A percentile compares a stretch with the other conserved stretches of the same genome.
Evolutionary conservation across 2,113 vertebrate genomes (phyloP).

Genomic region (Anarhynchus alexandrinus): DNA sequence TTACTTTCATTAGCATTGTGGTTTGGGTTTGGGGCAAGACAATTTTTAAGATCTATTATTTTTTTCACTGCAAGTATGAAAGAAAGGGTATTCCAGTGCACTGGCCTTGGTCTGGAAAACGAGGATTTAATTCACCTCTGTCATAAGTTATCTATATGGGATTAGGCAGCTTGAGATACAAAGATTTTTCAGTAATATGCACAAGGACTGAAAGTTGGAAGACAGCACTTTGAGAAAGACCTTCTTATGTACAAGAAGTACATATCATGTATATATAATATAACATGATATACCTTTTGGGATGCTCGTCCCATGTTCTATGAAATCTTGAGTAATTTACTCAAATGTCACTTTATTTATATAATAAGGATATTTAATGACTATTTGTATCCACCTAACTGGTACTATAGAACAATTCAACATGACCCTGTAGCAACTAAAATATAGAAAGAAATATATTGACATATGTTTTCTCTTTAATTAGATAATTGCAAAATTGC

Average conservation of each 20-base stretch:
- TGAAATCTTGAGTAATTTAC: neutral
- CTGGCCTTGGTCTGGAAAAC: neutral
- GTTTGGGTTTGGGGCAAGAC: neutral
- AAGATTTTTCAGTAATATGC: neutral
- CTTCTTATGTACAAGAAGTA: neutral
- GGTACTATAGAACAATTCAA: neutral
- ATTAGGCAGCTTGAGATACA: neutral
- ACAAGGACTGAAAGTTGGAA: neutral
- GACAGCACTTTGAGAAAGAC: neutral
- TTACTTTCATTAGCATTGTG: neutral
- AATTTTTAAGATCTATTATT: neutral
- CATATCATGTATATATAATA: too few species aligned
- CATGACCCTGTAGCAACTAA: neutral
- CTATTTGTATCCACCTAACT: neutral
- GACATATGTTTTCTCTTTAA: neutral
- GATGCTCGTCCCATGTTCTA: neutral
- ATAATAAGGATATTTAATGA: neutral
- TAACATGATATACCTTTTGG: neutral
- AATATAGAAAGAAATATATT: neutral
- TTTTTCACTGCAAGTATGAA: neutral
- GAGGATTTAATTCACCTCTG: neutral
- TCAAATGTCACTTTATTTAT: neutral
- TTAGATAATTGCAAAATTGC: neutral
- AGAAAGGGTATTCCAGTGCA: neutral
- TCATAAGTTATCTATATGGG: neutral